Base-by-base conservation (phyloP, 2,888 invertebrate species). In the Rhagonycha lutea region DNA sequence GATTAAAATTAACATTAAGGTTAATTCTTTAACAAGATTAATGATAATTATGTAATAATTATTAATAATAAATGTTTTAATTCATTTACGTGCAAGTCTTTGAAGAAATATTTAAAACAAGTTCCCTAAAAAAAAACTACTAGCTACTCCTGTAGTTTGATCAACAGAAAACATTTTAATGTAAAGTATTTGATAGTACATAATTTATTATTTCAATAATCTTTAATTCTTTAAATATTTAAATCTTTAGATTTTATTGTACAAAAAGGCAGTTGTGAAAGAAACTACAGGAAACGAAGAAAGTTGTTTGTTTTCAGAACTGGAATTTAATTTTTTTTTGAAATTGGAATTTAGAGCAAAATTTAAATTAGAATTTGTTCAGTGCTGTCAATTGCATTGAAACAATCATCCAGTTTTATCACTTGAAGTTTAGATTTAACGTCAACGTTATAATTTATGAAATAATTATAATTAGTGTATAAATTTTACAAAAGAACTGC, bases 401-500 rank as follows among this genome's bases (percentile, higher is more conserved):
- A 47, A 47, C n/a, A n/a, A n/a, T 47, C n/a, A 32, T 1, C 12
- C 4, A 3, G 32, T 32, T 1, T 32, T 4, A 1, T 32, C n/a
- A n/a, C 4, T n/a, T n/a, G 26, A 26, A 26, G 26, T 7, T 26
- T 26, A 26, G 26, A 4, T 4, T 26, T 26, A 7, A 47, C 12
- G n/a, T n/a, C n/a, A n/a, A 32, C 12, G 12, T 47, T 47, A 7
- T n/a, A 18, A 47, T 32, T 32, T 32, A 47, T n/a, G n/a, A 47
- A 47, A 47, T n/a, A 32, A 32, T 24, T 24, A 24, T n/a, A 18
- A 65, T 65, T 65, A 65, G n/a, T 8, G n/a, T 8, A 4, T 24
- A 26, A 18, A 65, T 65, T n/a, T 47, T 14, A 72, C n/a, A 47
- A 72, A 72, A 60, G 65, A 47, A 72, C 71, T 72, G 63, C 65